These are phyloP conservation scores for Circaetus gallicus DNA, from an alignment of 2,113 vertebrate species.

Conservation along the genomic window DNA sequence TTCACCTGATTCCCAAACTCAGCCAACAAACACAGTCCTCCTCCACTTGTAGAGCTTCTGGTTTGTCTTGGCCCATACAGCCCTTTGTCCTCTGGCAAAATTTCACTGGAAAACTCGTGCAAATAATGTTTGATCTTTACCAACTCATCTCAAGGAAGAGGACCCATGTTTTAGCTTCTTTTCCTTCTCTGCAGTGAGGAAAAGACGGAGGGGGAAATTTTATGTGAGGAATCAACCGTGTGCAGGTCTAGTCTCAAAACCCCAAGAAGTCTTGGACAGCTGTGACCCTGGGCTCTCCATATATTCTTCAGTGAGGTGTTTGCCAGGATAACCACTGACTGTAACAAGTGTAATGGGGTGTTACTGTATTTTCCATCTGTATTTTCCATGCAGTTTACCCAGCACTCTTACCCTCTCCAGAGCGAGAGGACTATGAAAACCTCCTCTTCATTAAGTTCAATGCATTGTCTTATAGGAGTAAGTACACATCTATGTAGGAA, in stretches of 20 bases:
- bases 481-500: not conserved
- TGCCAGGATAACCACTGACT: not conserved
- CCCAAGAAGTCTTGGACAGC: not conserved
- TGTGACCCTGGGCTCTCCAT: not conserved
- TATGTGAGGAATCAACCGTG: not conserved
- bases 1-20: not conserved
- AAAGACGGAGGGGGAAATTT: not conserved
- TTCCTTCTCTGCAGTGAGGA: not conserved
- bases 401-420: not conserved
- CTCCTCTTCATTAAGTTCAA: not conserved
- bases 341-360: not conserved
- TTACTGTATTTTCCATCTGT: not conserved
- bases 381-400: not conserved
- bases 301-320: not conserved
- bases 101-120: not conserved
- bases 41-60: constrained; percentile 30
- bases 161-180: not conserved
- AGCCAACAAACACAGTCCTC: constrained; percentile 23
- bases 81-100: constrained; percentile 22
- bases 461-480: not conserved
- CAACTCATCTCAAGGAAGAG: not conserved
- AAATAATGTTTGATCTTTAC: not conserved
- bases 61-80: constrained; percentile 16
- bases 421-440: not conserved
- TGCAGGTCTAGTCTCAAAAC: not conserved